Evolutionary conservation across 2,888 invertebrate genomes (phyloP), one percentile per base, ranked within the genome.

Genomic region (Drosophila planitibia): DNA sequence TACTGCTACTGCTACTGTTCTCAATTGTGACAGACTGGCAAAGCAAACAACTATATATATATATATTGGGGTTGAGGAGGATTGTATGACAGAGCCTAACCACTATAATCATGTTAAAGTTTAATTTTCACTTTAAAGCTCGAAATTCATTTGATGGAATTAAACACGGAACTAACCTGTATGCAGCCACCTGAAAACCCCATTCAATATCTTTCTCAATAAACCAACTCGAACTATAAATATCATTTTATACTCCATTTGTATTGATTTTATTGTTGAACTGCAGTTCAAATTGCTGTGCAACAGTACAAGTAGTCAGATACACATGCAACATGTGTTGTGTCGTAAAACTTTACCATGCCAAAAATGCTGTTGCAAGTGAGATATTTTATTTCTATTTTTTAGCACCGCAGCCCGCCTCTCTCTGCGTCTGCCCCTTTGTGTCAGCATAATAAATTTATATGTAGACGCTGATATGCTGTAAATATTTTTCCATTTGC

Each of bases 261-360:
- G 58, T 65, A 63, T 70, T 66, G 67, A 55, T 30, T 59, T 63
- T 54, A 52, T 14, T 35, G 39, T 35, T 49, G 41, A 35, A 33
- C 25, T 41, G 33, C 30, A 60, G 70, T 68, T 59, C 70, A 70
- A 61, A 55, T 55, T 25, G 25, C 25, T 16, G 53, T 32, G 55
- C 51, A 30, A 4, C 25, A 35, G 53, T 4, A 55, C 51, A 30
- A 4, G 7, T 6, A 35, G 28, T 12, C 37, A 14, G 12, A 47
- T 16, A 7, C 16, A 37, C 49, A 41, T 74, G 85, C 88, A 85
- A 88, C 88, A 89, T 84, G 86, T 89, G 89, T 25, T 89, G 86
- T 75, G 81, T 75, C 64, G 73, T 79, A 77, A 85, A 87, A 76
- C 73, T 86, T 88, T 78, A 82, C 74, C 71, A 54, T 62, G 67